These are phyloP conservation scores for Pimephales promelas DNA, from an alignment of 2,113 vertebrate species.

Conservation along the genomic window DNA sequence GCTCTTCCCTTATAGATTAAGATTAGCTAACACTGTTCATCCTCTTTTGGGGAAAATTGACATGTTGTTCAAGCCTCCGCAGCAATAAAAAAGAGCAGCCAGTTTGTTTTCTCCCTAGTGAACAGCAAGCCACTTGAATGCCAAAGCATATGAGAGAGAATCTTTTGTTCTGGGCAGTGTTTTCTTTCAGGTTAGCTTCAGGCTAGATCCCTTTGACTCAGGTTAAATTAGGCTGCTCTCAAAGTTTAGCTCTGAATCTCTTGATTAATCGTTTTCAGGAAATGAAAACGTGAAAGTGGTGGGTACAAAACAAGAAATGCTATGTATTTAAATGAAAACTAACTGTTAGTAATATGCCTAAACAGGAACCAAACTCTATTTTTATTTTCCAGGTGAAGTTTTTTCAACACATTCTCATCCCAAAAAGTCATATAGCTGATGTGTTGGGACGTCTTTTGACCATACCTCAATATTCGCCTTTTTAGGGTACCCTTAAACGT, in stretches of 20 bases:
- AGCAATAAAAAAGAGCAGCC: constrained; percentile 19
- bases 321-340: background rate
- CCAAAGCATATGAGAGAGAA: background rate
- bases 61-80: constrained; percentile 22
- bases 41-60: constrained; percentile 16
- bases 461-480: too few species aligned
- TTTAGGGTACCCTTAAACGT: too few species aligned
- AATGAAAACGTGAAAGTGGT: background rate
- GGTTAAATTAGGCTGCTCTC: background rate
- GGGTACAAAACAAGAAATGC: background rate
- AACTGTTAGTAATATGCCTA: background rate
- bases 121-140: constrained; percentile 24
- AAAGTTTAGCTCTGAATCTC: background rate
- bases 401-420: too few species aligned
- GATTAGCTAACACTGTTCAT: background rate
- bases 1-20: background rate
- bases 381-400: background rate
- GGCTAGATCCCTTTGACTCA: background rate
- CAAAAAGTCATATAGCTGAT: too few species aligned
- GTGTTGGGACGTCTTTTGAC: too few species aligned
- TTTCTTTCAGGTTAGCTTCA: constrained; percentile 14
- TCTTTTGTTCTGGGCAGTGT: constrained; percentile 11
- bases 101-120: constrained; percentile 1
- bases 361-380: background rate
- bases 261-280: background rate